These are phyloP conservation scores for Orchesella cincta DNA, from an alignment of 1,140 invertebrate species.

Conservation along the genomic window DNA sequence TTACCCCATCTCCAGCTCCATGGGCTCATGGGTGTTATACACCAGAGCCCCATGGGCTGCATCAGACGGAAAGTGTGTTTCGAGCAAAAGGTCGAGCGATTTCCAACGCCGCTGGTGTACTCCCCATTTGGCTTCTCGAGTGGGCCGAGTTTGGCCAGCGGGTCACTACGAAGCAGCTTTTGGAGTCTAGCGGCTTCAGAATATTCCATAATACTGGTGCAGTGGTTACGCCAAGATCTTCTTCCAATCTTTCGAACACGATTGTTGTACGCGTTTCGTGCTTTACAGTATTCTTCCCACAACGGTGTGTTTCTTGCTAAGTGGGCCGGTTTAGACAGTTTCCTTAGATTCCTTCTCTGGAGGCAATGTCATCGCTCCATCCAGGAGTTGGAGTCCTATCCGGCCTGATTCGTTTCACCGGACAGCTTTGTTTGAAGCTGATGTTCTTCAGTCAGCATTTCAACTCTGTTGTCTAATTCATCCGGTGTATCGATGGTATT, in stretches of 20 bases:
- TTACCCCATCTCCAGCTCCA: neutral
- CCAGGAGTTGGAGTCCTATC: neutral
- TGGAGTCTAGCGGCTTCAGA: neutral
- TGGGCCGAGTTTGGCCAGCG: neutral
- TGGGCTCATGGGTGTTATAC: neutral
- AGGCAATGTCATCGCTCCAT: constrained; percentile 22
- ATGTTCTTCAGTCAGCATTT: neutral
- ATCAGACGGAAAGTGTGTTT: constrained; percentile 26
- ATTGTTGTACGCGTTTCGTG: neutral
- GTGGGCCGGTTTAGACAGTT: neutral
- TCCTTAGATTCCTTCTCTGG: neutral
- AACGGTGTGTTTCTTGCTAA: neutral
- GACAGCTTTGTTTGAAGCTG: constrained; percentile 17
- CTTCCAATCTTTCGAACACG: constrained; percentile 10
- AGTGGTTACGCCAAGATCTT: constrained; percentile 15
- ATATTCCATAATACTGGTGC: neutral
- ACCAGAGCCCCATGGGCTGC: neutral
- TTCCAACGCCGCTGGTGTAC: neutral
- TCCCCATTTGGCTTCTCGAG: neutral
- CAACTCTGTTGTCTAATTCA: constrained; percentile 8
- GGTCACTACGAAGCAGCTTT: neutral
- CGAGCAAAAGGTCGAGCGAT: neutral
- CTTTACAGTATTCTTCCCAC: neutral
- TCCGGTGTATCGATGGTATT: neutral
- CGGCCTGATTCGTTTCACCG: neutral